A percentile compares a stretch with the other conserved stretches of the same genome.
Conservation (phyloP, 2,888 invertebrate species). For the Scrobipalpa costella region DNA sequence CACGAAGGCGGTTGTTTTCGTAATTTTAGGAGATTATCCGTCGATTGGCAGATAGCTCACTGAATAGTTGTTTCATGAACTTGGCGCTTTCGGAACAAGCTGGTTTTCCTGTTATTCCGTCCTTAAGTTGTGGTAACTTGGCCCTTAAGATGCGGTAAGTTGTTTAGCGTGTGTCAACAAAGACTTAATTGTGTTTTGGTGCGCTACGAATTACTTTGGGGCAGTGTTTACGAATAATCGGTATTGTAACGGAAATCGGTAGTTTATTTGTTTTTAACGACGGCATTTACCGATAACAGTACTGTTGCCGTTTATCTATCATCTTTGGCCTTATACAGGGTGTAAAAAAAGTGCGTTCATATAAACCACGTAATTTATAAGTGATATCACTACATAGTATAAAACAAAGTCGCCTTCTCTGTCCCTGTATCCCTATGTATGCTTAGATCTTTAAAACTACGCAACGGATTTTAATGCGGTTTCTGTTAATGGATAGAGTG, state of each 20-base stretch:
- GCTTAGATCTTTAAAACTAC: too few relatives aligned
- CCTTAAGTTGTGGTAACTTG: slow-evolving; percentile 1
- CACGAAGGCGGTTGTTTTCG: background rate
- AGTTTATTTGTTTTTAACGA: too few relatives aligned
- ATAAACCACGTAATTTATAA: too few relatives aligned
- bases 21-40: background rate
- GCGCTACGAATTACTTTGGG: background rate
- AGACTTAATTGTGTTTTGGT: background rate
- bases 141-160: background rate
- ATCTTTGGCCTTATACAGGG: too few relatives aligned
- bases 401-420: too few relatives aligned
- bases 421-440: too few relatives aligned
- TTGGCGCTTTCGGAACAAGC: slow-evolving; percentile 1
- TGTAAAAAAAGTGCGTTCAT: too few relatives aligned
- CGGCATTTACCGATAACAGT: too few relatives aligned
- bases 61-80: slow-evolving; percentile 7
- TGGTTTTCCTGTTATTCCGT: slow-evolving; percentile 6
- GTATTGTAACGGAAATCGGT: background rate
- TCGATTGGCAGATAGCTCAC: slow-evolving; percentile 5
- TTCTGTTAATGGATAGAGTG: too few relatives aligned
- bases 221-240: background rate
- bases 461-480: too few relatives aligned
- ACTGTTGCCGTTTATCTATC: too few relatives aligned
- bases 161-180: slow-evolving; percentile 2
- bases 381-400: too few relatives aligned